Evolutionary conservation across 2,797 vertebrate species (phyloP), one percentile per base, ranked within the genome.

Genomic region (Rhinogobio ventralis): DNA sequence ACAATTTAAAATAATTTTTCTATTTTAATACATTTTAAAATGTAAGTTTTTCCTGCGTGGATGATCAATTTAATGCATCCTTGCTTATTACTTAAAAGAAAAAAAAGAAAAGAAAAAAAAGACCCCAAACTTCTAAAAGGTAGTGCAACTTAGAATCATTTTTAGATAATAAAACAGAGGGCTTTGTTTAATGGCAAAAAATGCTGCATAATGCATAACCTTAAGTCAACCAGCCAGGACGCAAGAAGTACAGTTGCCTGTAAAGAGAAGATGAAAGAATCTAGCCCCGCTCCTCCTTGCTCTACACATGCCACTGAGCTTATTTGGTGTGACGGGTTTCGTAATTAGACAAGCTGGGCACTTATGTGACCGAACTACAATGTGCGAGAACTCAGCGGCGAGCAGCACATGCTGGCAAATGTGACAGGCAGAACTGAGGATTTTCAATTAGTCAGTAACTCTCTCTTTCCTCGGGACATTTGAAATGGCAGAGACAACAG

Each of bases 311-410:
- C 79, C 66, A 57, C 72, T 85, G 76, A 76, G 60, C 67, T 84
- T 45, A 46, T 78, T 74, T 64, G 46, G 66, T 78, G 68, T 75
- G 46, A 79, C 36, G 13, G 78, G 76, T 80, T 83, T 82, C 86
- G 33, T 83, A 86, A 86, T 89, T 87, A 82, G 78, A 86, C 73
- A 78, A 79, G 79, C 82, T 64, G 73, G 81, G 86, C 28, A 86
- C 64, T 76, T 71, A 78, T 73, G 83, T 68, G 75, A 88, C 83
- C 28, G 20, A 71, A 62, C 83, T 72, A 71, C 71, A 85, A 69
- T 45, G 73, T 66, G 55, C 46, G 15, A 74, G 53, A 86, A 82
- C 42, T 57, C 74, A 17, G 28, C 57, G 30, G 39, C 33, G n/a
- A 84, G 60, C 30, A 64, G 49, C 84, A 82, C 78, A 79, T 82